Evolutionary conservation across 2,113 vertebrate species (phyloP), one percentile per base, ranked within the genome.

Genomic region (Aptenodytes forsteri): DNA sequence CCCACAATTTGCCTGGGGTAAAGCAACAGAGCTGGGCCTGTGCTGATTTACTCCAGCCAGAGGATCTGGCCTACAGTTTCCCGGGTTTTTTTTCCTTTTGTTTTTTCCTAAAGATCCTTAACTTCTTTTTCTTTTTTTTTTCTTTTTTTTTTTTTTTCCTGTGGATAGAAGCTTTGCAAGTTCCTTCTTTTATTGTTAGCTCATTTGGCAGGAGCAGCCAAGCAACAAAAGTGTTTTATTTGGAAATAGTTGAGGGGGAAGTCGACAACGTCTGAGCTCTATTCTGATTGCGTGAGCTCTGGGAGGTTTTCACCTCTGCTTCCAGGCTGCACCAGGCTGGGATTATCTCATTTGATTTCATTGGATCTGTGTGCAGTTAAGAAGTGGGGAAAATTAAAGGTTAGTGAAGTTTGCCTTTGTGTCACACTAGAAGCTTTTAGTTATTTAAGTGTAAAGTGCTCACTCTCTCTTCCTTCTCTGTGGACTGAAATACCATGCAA

Each of bases 311-410:
- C 96, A 97, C 94, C 95, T 96, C 96, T 97, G 94, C 94, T 97
- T 97, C 95, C 89, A 97, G 97, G 89, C 95, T 96, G 95, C 94
- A 95, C 94, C 91, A 89, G 96, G 93, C 97, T 96, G 94, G 91
- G 93, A 97, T 97, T 97, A 96, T 97, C 96, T 97, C 94, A 97
- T 97, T 86, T 97, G 96, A 97, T 97, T 97, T 96, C 94, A 65
- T 97, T 97, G 97, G 97, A 97, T 95, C 94, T 73, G 87, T 77
- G 93, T 49, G 47, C 73, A 6, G 50, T 92, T 73, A 89, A 95
- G 81, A 95, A 96, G 89, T 94, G 84, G 87, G 71, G 91, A 91
- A 96, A 94, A 96, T 88, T 7, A 83, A 93, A 96, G 95, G 95
- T 94, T 97, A 93, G 94, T 66, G 89, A 88, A 95, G 93, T 96